Evolutionary conservation across 2,797 vertebrate genomes (phyloP), one percentile per base, ranked within the genome.

Genomic region (Babyrousa celebensis): DNA sequence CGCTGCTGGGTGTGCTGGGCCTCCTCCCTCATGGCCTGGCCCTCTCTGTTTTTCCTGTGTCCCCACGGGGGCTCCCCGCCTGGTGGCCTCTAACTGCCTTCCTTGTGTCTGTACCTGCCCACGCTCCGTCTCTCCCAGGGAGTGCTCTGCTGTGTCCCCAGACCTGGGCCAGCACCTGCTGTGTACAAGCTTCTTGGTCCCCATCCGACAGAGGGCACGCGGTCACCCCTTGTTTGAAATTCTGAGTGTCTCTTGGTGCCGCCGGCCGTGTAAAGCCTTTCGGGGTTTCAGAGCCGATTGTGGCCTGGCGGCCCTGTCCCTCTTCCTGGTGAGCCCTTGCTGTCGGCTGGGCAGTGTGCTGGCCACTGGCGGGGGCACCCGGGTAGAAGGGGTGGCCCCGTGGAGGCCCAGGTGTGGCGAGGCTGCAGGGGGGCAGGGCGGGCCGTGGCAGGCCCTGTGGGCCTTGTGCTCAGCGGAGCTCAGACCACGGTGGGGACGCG

Each of bases 231-330:
- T 12, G 78, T 3, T 12, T n/a, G 68, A 3, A 12, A 10, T 5
- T 7, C 15, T 9, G 15, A 9, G 12, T 56, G 43, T 58, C 36
- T 58, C 2, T 21, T 0, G 29, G 32, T 6, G 17, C 2, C 9
- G 17, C 43, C 2, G 14, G 89, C 52, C 1, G 0, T 6, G 0
- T 14, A 0, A 3, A 20, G 43, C 48, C 18, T n/a, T 5, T n/a
- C 0, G 12, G 86, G 71, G 0, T 27, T 27, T 43, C 62, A 48
- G 84, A 48, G 48, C 6, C 6, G 54, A 1, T 5, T 3, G 29
- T 0, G 10, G 25, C 1, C 4, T 20, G 82, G 62, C 3, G 7
- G 29, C 40, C 6, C 36, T 1, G 0, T 5, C 3, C 0, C 20
- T 27, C 54, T 16, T 7, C 15, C 17, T 6, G 3, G 25, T 29